Percentiles rank a stretch among this genome's conserved stretches.
Conservation (phyloP, 2,888 invertebrate species). For the Morpho deidamia region DNA sequence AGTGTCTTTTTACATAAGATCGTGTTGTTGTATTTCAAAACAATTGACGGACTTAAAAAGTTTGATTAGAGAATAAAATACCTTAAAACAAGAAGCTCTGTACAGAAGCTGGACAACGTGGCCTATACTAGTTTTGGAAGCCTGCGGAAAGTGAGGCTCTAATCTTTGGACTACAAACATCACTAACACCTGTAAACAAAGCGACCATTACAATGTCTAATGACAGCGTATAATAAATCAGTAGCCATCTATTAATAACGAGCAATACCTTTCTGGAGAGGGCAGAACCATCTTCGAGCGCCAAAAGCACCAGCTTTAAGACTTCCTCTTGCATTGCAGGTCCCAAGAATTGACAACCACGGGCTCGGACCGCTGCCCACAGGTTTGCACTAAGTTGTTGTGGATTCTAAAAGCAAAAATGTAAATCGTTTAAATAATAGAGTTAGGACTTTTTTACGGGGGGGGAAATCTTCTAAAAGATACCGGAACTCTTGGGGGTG, state of each 20-base stretch:
- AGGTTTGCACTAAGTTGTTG: slow-evolving; percentile 94
- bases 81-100: slow-evolving; percentile 98
- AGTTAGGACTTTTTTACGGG: no score
- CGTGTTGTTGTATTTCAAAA: no score
- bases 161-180: slow-evolving; percentile 99
- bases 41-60: no score
- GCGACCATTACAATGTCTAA: background rate
- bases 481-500: no score
- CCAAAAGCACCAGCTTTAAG: slow-evolving; percentile 93
- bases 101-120: slow-evolving; percentile 99
- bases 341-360: slow-evolving; percentile 98
- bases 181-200: slow-evolving; percentile 82
- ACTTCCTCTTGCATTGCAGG: slow-evolving; percentile 99
- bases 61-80: slow-evolving; percentile 43
- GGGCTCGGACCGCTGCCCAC: slow-evolving; percentile 97
- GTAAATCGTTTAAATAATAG: background rate
- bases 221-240: background rate
- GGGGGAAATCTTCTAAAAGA: no score
- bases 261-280: slow-evolving; percentile 88
- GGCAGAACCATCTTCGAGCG: slow-evolving; percentile 96
- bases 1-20: no score
- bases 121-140: slow-evolving; percentile 99
- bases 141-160: slow-evolving; percentile 96
- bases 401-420: slow-evolving; percentile 82
- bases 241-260: background rate